Base-by-base conservation (phyloP, 1,140 invertebrate genomes). In the Venturia canescens region DNA sequence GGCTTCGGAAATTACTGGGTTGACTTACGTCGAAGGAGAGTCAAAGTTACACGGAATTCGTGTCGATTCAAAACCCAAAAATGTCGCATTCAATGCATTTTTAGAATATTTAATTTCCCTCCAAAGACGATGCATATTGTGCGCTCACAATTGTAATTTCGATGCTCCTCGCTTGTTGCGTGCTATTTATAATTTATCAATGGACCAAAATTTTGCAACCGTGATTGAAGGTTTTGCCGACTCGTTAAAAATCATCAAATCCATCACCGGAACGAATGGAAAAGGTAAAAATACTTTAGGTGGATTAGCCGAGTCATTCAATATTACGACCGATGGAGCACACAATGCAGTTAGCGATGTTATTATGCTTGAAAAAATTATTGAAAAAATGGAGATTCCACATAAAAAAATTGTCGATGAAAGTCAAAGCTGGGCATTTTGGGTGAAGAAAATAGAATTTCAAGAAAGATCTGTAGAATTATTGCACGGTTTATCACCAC, bases 71-170 rank as follows among this genome's bases (percentile, higher is more conserved):
- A 60, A 60, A 60, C 57, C 57, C 67, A 31, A 34, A 44, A 70
- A 27, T 23, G 27, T 67, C 26, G 66, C 66, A 13, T 66, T 78
- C 53, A 18, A 9, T 26, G 31, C 53, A 34, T 78, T 79, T 27
- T 16, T 38, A 18, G 21, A 66, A 31, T 69, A 21, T 34, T 50
- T 79, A 16, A 18, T 67, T 6, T 18, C 60, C 6, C 18, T 66
- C 63, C 11, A 34, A 16, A 79, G 38, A 26, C 31, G 23, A 48
- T 48, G 60, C 27, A 44, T 79, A 29, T 21, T 79, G 27, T 48
- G 50, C 18, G 77, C 77, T n/a, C 77, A 79, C 27, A 79, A 79
- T 69, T 21, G 60, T 6, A 48, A 34, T 9, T 79, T 79, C 15
- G 77, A 69, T 69, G 34, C 44, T 48, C 27, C 66, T 3, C 57